phyloP scores from a whole-genome alignment of 2,888 invertebrate species.

The Papilio elwesi region DNA sequence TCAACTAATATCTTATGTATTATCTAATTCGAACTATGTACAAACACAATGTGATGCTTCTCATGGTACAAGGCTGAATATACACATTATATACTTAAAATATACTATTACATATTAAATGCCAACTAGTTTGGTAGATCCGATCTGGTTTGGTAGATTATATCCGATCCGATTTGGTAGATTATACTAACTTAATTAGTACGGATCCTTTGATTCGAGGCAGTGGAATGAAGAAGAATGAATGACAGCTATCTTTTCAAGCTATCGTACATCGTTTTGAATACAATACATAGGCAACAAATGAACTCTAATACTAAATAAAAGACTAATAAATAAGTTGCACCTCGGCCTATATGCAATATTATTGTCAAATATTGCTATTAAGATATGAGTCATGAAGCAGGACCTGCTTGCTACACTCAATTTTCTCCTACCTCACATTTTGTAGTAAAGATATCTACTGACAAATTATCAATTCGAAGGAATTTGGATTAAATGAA shows the following conservation, averaged over 20 bases:
- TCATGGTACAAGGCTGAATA: slow-evolving; percentile 12
- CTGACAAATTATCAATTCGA: too few relatives aligned
- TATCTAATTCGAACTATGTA: slow-evolving; percentile 15
- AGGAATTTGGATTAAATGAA: too few relatives aligned
- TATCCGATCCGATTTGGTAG: too few relatives aligned
- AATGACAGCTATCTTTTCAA: background rate
- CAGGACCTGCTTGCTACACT: background rate
- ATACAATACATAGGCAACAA: background rate
- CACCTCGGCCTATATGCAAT: background rate
- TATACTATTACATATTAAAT: slow-evolving; percentile 37
- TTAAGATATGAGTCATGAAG: background rate
- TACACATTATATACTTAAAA: slow-evolving; percentile 33
- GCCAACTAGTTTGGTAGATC: slow-evolving; percentile 38
- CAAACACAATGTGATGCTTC: slow-evolving; percentile 36
- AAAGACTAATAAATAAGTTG: slow-evolving; percentile 1
- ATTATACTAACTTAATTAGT: slow-evolving; percentile 28
- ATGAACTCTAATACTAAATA: background rate
- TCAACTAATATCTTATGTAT: slow-evolving; percentile 28
- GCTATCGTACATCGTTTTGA: background rate
- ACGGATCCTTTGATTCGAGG: slow-evolving; percentile 7
- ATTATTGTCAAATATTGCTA: background rate
- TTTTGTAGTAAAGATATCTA: too few relatives aligned
- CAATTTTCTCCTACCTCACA: too few relatives aligned
- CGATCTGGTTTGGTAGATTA: slow-evolving; percentile 36
- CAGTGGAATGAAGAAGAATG: slow-evolving; percentile 28